phyloP scores from a whole-genome alignment of 2,888 invertebrate genomes.

The Epistrophe grossulariae region DNA sequence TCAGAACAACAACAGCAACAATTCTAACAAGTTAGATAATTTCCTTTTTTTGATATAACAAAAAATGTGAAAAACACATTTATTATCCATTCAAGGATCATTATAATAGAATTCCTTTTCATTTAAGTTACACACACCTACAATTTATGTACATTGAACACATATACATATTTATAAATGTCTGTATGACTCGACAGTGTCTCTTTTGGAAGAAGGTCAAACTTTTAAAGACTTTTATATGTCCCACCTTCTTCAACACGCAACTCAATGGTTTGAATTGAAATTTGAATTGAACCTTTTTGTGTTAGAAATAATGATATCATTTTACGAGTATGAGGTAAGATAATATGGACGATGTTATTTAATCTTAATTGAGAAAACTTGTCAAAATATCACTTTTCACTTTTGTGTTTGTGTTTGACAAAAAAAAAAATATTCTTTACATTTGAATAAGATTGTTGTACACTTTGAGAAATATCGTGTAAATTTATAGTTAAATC shows the following conservation, averaged over 20 bases:
- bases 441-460: neutral
- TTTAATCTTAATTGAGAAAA: slow-evolving; percentile 59
- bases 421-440: neutral
- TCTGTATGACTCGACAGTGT: neutral
- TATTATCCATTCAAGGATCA: slow-evolving; percentile 72
- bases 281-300: slow-evolving; percentile 40
- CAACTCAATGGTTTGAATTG: slow-evolving; percentile 9
- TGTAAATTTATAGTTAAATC: neutral
- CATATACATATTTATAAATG: no score
- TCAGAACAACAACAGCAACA: slow-evolving; percentile 4
- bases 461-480: neutral
- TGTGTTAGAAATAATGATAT: slow-evolving; percentile 17
- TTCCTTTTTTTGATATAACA: slow-evolving; percentile 19
- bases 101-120: slow-evolving; percentile 58
- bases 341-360: slow-evolving; percentile 19
- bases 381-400: slow-evolving; percentile 52
- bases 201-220: slow-evolving; percentile 20
- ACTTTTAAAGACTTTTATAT: neutral
- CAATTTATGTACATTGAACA: neutral
- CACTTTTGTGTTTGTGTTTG: neutral
- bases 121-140: slow-evolving; percentile 36
- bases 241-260: slow-evolving; percentile 6
- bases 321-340: neutral
- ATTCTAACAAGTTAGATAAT: slow-evolving; percentile 50
- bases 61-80: slow-evolving; percentile 43